Evolutionary conservation across 2,888 invertebrate genomes (phyloP).

Genomic region (Proisotoma minuta): DNA sequence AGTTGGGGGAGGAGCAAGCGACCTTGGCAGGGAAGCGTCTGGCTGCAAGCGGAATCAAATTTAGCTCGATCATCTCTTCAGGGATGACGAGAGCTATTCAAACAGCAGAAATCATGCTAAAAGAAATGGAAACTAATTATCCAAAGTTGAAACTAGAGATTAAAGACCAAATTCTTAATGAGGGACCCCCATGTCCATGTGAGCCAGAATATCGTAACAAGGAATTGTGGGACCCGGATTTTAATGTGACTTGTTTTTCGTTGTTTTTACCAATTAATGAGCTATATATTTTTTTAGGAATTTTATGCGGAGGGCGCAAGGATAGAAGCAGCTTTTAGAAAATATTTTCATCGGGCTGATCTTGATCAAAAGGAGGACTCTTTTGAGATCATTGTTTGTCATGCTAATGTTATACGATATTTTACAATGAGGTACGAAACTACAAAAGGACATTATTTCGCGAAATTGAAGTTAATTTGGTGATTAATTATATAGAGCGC

Average conservation of each 20-base stretch:
- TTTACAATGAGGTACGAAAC: conserved; percentile 74
- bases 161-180: conserved; percentile 71
- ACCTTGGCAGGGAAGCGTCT: conserved; percentile 74
- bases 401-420: conserved; percentile 95
- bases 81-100: conserved; percentile 92
- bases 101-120: conserved; percentile 77
- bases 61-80: conserved; percentile 73
- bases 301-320: conserved; percentile 87
- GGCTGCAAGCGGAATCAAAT: conserved; percentile 69
- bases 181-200: conserved; percentile 91
- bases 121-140: conserved; percentile 55
- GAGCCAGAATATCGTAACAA: conserved; percentile 68
- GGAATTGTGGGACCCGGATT: conserved; percentile 79
- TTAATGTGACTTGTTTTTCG: background rate
- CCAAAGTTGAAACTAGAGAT: conserved; percentile 49
- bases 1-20: conserved; percentile 75
- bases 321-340: conserved; percentile 91
- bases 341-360: conserved; percentile 85
- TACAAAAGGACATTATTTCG: background rate
- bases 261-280: background rate
- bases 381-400: conserved; percentile 89
- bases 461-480: background rate
- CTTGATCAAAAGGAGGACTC: conserved; percentile 64
- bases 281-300: conserved; percentile 53
- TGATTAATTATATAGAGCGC: conserved; percentile 60